These are phyloP conservation scores for Pseudolaguvia tuberculata DNA, from an alignment of 2,113 vertebrate genomes.

Conservation along the genomic window DNA sequence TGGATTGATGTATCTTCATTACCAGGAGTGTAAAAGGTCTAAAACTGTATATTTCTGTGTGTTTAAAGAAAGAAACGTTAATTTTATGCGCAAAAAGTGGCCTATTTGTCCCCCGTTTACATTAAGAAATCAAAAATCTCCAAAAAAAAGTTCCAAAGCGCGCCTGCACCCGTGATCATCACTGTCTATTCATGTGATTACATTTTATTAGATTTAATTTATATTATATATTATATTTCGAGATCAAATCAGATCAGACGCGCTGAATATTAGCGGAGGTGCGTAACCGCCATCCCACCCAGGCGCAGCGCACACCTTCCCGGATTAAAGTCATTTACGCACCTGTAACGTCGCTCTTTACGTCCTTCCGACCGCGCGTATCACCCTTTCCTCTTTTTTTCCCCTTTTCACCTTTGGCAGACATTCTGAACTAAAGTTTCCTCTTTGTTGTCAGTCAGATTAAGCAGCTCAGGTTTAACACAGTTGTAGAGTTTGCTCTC, in stretches of 20 bases:
- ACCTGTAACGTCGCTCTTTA: conserved; percentile 27
- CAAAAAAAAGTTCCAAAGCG: no score
- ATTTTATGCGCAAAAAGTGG: no score
- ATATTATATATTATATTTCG: no score
- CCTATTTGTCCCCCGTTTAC: no score
- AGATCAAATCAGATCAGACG: not conserved
- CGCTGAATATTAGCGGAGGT: not conserved
- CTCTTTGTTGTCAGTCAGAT: not conserved
- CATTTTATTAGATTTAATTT: not conserved
- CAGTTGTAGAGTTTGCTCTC: not conserved
- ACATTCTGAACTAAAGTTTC: conserved; percentile 26
- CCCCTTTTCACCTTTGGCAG: conserved; percentile 32
- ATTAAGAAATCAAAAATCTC: no score
- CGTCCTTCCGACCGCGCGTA: conserved; percentile 30
- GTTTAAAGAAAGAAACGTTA: no score
- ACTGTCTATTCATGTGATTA: not conserved
- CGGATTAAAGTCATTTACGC: not conserved
- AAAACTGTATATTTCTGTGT: no score
- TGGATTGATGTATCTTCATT: not conserved
- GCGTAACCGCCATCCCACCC: no score
- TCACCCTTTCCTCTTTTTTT: conserved; percentile 28
- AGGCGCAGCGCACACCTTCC: conserved; percentile 12
- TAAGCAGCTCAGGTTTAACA: not conserved
- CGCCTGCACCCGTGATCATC: not conserved
- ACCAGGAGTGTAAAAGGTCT: no score